Evolutionary conservation across 2,113 vertebrate genomes (phyloP).

Genomic region (Serinus canaria): DNA sequence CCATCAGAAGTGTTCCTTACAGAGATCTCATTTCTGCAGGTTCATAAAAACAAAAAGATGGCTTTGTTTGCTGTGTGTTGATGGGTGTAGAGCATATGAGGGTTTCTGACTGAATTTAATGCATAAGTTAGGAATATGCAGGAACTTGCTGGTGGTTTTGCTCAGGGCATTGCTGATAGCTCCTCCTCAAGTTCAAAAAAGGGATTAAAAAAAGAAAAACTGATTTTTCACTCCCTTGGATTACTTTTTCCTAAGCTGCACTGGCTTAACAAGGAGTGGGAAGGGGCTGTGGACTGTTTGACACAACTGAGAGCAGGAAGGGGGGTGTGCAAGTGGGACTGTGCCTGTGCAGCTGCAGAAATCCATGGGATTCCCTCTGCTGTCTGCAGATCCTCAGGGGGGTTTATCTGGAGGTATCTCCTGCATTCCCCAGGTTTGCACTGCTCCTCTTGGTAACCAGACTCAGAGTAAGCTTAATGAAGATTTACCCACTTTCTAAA

Average conservation of each 20-base stretch:
- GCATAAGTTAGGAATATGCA: not conserved
- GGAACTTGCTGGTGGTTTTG: not conserved
- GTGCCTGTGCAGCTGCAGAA: not conserved
- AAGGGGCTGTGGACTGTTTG: not conserved
- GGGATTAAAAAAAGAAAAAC: not conserved
- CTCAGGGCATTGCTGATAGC: not conserved
- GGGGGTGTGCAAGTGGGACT: not conserved
- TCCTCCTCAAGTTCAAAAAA: not conserved
- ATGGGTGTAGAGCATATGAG: not conserved
- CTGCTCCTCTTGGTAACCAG: not conserved
- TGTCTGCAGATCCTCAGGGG: rapidly evolving
- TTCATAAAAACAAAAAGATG: not conserved
- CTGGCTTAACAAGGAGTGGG: not conserved
- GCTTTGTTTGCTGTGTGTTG: not conserved
- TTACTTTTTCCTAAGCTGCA: not conserved
- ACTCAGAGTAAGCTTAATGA: not conserved
- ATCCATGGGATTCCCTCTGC: not conserved
- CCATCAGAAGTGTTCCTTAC: not conserved
- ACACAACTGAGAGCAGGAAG: not conserved
- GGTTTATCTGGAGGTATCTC: not conserved
- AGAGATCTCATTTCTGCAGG: not conserved
- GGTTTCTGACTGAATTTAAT: not conserved
- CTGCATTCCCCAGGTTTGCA: not conserved
- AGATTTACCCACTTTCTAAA: not conserved
- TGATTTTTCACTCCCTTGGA: not conserved